phyloP scores from a whole-genome alignment of 1,140 invertebrate species.

The Penaeus vannamei region DNA sequence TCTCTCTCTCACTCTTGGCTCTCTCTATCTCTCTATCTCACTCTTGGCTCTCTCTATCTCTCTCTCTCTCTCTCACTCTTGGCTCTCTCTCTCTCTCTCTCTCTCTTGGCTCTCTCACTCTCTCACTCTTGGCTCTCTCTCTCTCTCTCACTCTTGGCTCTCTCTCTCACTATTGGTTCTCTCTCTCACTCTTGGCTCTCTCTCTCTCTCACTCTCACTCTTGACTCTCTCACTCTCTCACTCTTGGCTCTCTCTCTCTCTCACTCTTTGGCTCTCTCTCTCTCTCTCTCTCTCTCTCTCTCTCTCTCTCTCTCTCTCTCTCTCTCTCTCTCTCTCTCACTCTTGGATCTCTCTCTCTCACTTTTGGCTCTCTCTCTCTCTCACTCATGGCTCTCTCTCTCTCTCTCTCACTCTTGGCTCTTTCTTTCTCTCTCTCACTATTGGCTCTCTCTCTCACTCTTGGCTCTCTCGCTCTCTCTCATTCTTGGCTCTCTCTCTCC shows the following conservation, averaged over 20 bases:
- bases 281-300: neutral
- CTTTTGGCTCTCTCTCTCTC: neutral
- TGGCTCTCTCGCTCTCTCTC: neutral
- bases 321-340: neutral
- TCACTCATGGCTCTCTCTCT: too few relatives aligned
- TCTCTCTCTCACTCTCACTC: neutral
- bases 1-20: neutral
- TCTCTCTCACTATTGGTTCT: neutral
- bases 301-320: neutral
- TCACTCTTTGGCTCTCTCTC: slow-evolving; percentile 5
- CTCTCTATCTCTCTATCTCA: neutral
- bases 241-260: slow-evolving; percentile 19
- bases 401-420: too few relatives aligned
- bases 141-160: too few relatives aligned
- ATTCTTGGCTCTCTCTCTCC: neutral
- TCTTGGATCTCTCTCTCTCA: neutral
- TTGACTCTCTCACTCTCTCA: neutral
- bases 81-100: too few relatives aligned
- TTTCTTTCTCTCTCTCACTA: neutral
- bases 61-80: neutral
- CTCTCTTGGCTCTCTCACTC: neutral
- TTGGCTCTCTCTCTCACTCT: neutral
- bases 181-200: neutral
- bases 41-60: neutral
- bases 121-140: too few relatives aligned